Conservation (phyloP, 2,888 invertebrate species). For the Herminia tarsipennalis region DNA sequence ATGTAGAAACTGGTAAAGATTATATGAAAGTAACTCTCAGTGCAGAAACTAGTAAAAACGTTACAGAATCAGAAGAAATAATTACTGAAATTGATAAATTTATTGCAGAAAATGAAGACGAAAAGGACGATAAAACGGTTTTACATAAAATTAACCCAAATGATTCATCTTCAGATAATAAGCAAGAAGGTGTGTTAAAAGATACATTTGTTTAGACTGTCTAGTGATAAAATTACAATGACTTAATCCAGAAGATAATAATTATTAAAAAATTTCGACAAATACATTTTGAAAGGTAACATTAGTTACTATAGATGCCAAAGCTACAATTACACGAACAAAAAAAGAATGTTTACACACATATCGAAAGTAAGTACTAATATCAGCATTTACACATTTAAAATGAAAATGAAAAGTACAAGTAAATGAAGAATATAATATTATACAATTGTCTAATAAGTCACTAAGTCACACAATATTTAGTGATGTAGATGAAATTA, state of each 20-base stretch:
- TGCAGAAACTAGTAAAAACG: slow-evolving; percentile 43
- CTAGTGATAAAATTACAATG: not conserved
- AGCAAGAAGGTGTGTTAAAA: slow-evolving; percentile 4
- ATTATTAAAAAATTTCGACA: no score
- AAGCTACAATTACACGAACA: no score
- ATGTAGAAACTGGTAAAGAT: slow-evolving; percentile 15
- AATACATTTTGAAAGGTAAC: no score
- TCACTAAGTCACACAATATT: no score
- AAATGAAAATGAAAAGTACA: no score
- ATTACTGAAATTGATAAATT: slow-evolving; percentile 37
- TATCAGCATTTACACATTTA: no score
- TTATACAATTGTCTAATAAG: no score
- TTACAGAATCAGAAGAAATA: slow-evolving; percentile 41
- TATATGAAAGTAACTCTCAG: slow-evolving; percentile 21
- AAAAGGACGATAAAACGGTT: not conserved
- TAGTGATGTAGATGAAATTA: no score
- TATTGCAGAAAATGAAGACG: not conserved
- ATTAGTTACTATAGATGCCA: no score
- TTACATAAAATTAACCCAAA: not conserved
- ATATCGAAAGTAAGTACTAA: no score
- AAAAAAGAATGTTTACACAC: no score
- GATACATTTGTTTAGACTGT: slow-evolving; percentile 8
- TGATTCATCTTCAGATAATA: not conserved
- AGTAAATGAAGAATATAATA: no score
- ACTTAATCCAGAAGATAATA: not conserved